Evolutionary conservation across 2,888 invertebrate species (phyloP).

Genomic region (Cyclophora punctaria): DNA sequence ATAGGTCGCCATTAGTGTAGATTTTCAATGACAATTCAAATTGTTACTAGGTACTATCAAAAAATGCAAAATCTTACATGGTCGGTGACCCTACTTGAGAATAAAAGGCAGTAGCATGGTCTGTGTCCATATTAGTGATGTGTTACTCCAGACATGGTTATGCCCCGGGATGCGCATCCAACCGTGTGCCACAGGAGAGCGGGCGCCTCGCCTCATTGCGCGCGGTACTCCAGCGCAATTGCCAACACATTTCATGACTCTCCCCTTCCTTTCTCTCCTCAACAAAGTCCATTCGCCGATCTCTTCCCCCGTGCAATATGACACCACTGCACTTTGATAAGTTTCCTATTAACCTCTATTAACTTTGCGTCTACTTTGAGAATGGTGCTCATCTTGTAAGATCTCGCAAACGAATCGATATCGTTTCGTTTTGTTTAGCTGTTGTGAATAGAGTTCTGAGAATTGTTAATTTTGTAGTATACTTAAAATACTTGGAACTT

Average conservation of each 20-base stretch:
- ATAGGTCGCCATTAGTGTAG: too few species aligned
- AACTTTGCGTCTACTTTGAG: conserved; percentile 10
- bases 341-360: conserved; percentile 20
- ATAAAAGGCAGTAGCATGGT: conserved; percentile 7
- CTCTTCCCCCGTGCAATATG: conserved; percentile 17
- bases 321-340: conserved; percentile 18
- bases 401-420: too few species aligned
- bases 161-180: conserved; percentile 41
- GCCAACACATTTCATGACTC: conserved; percentile 33
- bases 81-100: conserved; percentile 10
- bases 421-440: too few species aligned
- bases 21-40: too few species aligned
- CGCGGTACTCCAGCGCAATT: conserved; percentile 23
- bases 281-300: conserved; percentile 13
- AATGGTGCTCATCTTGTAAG: not conserved
- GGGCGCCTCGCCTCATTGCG: conserved; percentile 55
- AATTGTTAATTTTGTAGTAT: too few species aligned
- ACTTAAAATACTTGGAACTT: too few species aligned
- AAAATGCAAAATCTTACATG: not conserved
- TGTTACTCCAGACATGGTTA: conserved; percentile 7
- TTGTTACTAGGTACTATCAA: too few species aligned
- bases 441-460: too few species aligned
- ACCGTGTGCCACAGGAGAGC: conserved; percentile 45
- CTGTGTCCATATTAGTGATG: conserved; percentile 11
- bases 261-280: conserved; percentile 32